These are phyloP conservation scores for Drosophila fulvimacula DNA, from an alignment of 2,888 invertebrate genomes.

Conservation along the genomic window DNA sequence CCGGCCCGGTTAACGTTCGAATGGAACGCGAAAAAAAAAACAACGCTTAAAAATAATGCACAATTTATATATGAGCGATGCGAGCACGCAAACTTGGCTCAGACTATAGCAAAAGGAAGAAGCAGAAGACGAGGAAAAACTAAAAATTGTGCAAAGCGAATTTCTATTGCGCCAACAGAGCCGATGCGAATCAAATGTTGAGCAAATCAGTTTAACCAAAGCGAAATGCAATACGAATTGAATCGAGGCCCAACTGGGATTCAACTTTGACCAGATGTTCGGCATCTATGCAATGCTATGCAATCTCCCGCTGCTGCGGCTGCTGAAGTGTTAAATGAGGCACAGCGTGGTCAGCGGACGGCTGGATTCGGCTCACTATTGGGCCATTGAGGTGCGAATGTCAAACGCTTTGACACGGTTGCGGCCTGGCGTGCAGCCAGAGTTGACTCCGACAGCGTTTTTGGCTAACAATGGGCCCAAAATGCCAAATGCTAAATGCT, in stretches of 20 bases:
- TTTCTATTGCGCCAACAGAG: constrained; percentile 70
- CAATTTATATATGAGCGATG: constrained; percentile 55
- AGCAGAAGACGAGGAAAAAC: background rate
- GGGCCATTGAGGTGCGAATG: constrained; percentile 21
- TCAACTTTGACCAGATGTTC: constrained; percentile 13
- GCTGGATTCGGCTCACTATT: background rate
- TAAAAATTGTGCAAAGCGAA: constrained; percentile 33
- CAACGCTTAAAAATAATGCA: constrained; percentile 58
- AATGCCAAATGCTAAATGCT: constrained; percentile 55
- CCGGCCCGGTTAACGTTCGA: constrained; percentile 41
- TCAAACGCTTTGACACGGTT: constrained; percentile 67
- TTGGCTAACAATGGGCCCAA: constrained; percentile 15
- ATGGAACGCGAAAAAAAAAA: constrained; percentile 40
- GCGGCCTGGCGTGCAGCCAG: constrained; percentile 60
- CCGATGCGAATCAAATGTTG: constrained; percentile 35
- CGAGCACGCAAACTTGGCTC: constrained; percentile 29
- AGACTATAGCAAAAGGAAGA: background rate
- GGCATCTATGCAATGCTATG: constrained; percentile 33
- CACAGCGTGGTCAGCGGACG: constrained; percentile 62
- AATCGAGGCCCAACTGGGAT: background rate
- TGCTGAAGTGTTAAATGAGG: constrained; percentile 76
- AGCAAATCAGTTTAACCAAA: constrained; percentile 18
- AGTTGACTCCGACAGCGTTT: constrained; percentile 47
- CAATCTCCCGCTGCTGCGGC: constrained; percentile 61
- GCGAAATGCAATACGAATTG: background rate